Percentiles rank a stretch among this genome's conserved stretches.
Evolutionary conservation across 2,113 vertebrate genomes (phyloP).

Genomic region (Ploceus nigricollis): DNA sequence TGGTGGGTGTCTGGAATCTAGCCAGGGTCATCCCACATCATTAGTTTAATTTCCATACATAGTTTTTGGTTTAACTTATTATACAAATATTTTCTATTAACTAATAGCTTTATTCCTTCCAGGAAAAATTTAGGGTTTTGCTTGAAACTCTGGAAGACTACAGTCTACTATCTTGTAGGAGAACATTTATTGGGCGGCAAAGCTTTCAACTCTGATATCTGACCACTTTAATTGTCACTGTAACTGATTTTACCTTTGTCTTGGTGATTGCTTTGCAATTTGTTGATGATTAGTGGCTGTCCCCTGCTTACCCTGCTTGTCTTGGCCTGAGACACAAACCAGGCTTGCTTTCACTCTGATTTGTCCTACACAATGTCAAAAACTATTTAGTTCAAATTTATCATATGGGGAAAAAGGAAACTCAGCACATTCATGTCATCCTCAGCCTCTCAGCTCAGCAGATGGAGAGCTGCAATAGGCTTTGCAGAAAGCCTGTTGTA

Average conservation of each 20-base stretch:
- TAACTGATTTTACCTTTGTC: slow-evolving; percentile 74
- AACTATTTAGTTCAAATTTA: not conserved
- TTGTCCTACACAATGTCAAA: slow-evolving; percentile 42
- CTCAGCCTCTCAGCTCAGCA: not conserved
- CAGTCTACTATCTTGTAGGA: not conserved
- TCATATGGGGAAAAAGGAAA: not conserved
- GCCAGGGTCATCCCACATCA: not conserved
- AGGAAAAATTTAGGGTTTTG: not conserved
- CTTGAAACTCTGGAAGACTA: not conserved
- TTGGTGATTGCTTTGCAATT: slow-evolving; percentile 62
- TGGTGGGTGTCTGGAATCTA: not conserved
- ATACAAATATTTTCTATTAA: not conserved
- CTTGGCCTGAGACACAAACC: not conserved
- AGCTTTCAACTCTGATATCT: slow-evolving; percentile 38
- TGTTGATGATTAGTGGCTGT: slow-evolving; percentile 65
- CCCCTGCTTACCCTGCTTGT: slow-evolving; percentile 39
- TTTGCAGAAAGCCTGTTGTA: not conserved
- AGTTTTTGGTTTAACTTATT: not conserved
- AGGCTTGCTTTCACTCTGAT: slow-evolving; percentile 31
- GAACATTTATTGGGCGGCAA: slow-evolving; percentile 19
- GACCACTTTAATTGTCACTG: slow-evolving; percentile 54
- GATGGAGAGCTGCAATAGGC: not conserved
- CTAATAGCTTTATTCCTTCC: not conserved
- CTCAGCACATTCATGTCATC: not conserved
- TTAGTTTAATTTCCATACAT: not conserved